Evolutionary conservation across 2,888 invertebrate genomes (phyloP), one percentile per base, ranked within the genome.

Genomic region (Seira sanloemensis): DNA sequence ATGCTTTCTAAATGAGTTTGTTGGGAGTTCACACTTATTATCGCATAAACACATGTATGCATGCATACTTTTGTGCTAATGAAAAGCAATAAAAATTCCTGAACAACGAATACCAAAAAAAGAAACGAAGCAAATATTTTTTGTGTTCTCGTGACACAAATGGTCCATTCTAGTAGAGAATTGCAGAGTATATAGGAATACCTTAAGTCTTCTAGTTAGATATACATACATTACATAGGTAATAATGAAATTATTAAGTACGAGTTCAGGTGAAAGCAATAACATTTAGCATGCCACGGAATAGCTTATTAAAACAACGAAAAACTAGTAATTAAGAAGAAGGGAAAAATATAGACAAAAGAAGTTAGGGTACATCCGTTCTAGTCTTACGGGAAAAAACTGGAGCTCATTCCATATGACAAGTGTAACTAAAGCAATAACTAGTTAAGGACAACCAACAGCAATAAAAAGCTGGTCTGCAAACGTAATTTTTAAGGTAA

Each of bases 361-460:
- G n/a, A 2, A 12, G 16, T 50, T n/a, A 50, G 50, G 37, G n/a
- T n/a, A 16, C 16, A 50, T 50, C 50, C 50, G 12, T 24, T 62
- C 78, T 76, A 46, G 76, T 76, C 67, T 66, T 65, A 58, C 58
- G 68, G n/a, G 16, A 50, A 37, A 37, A 37, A 7, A 37, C 16
- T 7, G 82, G 82, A 82, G 82, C 71, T 82, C 82, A 72, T 77
- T 77, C 83, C 78, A 78, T 21, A 67, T 83, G 83, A 83, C 83
- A 83, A 83, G 78, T 83, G 83, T 83, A 83, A 83, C 83, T 77
- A 73, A 83, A 83, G 83, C 83, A 83, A 83, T 83, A 83, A 83
- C 78, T 83, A 83, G 83, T 83, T 83, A 83, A 83, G 78, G 83
- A 73, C 72, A 83, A 83, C 78, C 83, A 69, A 78, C 78, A 83